Evolutionary conservation across 92 coral and sea anemone genomes (phyloP).

Genomic region (Palythoa grandiflora): DNA sequence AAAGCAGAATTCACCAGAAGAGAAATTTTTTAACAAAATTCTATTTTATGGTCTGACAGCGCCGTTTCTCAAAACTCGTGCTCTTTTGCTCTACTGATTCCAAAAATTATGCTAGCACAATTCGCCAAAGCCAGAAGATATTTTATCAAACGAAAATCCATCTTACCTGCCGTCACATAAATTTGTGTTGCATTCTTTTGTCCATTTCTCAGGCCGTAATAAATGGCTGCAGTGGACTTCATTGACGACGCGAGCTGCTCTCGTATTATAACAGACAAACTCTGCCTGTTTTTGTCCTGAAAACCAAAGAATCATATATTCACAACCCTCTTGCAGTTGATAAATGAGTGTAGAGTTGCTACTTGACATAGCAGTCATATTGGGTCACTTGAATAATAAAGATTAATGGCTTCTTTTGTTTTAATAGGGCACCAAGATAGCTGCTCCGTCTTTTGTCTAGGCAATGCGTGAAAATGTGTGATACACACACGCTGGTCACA

Average conservation of each 20-base stretch:
- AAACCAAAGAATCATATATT: neutral
- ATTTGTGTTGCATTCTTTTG: conserved; percentile 55
- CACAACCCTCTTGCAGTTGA: neutral
- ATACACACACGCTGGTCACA: no score
- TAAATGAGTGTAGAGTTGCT: no score
- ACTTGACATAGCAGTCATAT: no score
- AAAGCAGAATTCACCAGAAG: no score
- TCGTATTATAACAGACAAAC: conserved; percentile 60
- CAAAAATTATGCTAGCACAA: neutral
- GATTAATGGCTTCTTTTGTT: no score
- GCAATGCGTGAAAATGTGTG: no score
- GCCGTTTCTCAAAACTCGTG: no score
- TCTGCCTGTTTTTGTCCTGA: conserved; percentile 55
- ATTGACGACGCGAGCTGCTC: conserved; percentile 17
- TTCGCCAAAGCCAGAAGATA: neutral
- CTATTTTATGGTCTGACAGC: no score
- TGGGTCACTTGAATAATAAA: no score
- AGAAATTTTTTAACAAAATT: no score
- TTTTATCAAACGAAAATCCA: neutral
- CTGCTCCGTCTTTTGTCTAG: no score
- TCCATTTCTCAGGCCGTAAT: conserved; percentile 37
- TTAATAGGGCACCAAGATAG: no score
- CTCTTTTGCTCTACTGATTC: neutral
- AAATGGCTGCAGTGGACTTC: conserved; percentile 45
- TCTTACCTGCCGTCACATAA: conserved; percentile 60